A percentile compares a stretch with the other conserved stretches of the same genome.
These are phyloP conservation scores for Poecilus cupreus DNA, from an alignment of 2,888 invertebrate species.

Conservation along the genomic window DNA sequence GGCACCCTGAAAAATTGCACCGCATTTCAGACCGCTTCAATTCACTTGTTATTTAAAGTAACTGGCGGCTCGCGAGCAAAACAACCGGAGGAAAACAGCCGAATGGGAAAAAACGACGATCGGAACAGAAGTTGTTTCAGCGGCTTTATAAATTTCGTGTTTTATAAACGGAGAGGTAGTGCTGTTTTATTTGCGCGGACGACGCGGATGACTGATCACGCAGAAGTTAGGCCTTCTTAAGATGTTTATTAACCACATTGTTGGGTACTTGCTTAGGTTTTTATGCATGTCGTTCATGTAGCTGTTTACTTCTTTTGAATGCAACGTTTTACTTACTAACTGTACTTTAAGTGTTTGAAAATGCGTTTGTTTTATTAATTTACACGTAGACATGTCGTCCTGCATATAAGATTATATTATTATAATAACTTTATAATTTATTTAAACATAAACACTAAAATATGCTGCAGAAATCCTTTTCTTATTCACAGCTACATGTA, in stretches of 20 bases:
- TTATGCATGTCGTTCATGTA: neutral
- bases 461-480: too few relatives aligned
- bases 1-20: conserved; percentile 52
- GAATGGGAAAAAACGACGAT: conserved; percentile 38
- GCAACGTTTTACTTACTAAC: too few relatives aligned
- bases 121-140: conserved; percentile 54
- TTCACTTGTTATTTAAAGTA: conserved; percentile 59
- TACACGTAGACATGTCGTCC: neutral
- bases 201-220: neutral
- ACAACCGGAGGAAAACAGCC: conserved; percentile 40
- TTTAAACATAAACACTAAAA: too few relatives aligned
- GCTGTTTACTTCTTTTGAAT: neutral
- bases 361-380: neutral
- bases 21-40: conserved; percentile 49
- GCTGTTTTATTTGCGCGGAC: neutral
- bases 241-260: conserved; percentile 10
- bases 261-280: neutral
- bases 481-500: too few relatives aligned
- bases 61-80: conserved; percentile 44
- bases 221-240: neutral
- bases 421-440: too few relatives aligned
- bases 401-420: too few relatives aligned
- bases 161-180: neutral
- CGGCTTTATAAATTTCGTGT: conserved; percentile 51
- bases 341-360: neutral